phyloP scores from a whole-genome alignment of 2,113 vertebrate genomes.

The Psettodes erumei region DNA sequence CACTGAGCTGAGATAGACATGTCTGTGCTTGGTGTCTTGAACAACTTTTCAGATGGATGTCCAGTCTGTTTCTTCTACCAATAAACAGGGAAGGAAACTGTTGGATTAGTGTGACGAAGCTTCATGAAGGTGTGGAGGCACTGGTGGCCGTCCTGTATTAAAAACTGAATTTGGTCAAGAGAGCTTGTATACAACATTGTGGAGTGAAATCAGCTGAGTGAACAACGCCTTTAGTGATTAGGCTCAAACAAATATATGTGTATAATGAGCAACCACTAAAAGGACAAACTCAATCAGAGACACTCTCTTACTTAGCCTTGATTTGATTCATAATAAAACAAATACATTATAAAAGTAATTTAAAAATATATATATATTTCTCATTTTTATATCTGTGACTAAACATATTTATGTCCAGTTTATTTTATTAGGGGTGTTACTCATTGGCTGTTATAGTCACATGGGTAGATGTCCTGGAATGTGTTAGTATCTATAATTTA shows the following conservation, averaged over 20 bases:
- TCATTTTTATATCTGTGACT: slow-evolving; percentile 2
- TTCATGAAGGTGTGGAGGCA: slow-evolving; percentile 7
- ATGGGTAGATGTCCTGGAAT: slow-evolving; percentile 50
- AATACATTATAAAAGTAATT: background rate
- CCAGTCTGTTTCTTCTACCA: slow-evolving; percentile 10
- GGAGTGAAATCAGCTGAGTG: background rate
- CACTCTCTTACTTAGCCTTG: background rate
- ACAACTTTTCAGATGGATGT: slow-evolving; percentile 27
- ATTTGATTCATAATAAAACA: background rate
- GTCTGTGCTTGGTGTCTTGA: slow-evolving; percentile 20
- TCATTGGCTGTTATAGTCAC: slow-evolving; percentile 34
- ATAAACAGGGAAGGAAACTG: slow-evolving; percentile 29
- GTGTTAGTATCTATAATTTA: slow-evolving; percentile 46
- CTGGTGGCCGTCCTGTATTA: background rate
- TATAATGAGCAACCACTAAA: background rate
- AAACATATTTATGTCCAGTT: background rate
- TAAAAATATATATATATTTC: background rate
- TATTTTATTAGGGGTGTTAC: slow-evolving; percentile 14
- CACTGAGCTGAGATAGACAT: slow-evolving; percentile 8
- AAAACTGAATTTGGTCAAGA: background rate
- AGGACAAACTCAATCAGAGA: background rate
- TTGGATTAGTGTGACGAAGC: slow-evolving; percentile 11
- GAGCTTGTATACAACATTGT: background rate
- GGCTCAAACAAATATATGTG: background rate
- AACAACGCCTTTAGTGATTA: background rate